phyloP scores from a whole-genome alignment of 2,888 invertebrate genomes.

The Trissoscelio sp. region DNA sequence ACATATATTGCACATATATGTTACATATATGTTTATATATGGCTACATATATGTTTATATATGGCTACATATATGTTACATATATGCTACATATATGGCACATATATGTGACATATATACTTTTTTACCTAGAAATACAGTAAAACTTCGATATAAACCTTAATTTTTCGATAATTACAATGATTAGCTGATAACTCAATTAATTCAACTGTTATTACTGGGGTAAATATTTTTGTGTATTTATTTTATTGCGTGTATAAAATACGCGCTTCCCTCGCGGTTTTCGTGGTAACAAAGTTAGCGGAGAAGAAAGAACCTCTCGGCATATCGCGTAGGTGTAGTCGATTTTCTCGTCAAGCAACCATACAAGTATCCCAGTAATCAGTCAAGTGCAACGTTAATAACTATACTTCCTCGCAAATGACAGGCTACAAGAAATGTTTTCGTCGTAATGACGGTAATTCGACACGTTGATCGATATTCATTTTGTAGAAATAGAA shows the following conservation, averaged over 20 bases:
- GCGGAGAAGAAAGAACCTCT: conserved; percentile 32
- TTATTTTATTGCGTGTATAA: conserved; percentile 46
- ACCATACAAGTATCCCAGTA: conserved; percentile 54
- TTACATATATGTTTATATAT: no score
- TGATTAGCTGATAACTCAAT: not conserved
- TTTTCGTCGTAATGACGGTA: conserved; percentile 59
- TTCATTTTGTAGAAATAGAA: conserved; percentile 51
- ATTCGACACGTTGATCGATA: conserved; percentile 59
- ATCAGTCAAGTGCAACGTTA: conserved; percentile 66
- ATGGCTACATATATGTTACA: no score
- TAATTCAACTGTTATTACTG: not conserved
- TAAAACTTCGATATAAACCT: no score
- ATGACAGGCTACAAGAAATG: conserved; percentile 45
- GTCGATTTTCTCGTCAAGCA: conserved; percentile 61
- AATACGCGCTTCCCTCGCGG: conserved; percentile 23
- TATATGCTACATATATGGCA: no score
- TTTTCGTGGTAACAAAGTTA: conserved; percentile 45
- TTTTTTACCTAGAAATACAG: no score
- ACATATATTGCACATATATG: no score
- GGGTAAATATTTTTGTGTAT: conserved; percentile 25
- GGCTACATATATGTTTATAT: no score
- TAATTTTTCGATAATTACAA: not conserved
- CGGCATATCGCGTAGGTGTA: conserved; percentile 42
- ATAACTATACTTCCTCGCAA: conserved; percentile 58
- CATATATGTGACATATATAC: no score